Evolutionary conservation across 2,888 invertebrate genomes (phyloP).

Genomic region (Drosophila meridionalis): DNA sequence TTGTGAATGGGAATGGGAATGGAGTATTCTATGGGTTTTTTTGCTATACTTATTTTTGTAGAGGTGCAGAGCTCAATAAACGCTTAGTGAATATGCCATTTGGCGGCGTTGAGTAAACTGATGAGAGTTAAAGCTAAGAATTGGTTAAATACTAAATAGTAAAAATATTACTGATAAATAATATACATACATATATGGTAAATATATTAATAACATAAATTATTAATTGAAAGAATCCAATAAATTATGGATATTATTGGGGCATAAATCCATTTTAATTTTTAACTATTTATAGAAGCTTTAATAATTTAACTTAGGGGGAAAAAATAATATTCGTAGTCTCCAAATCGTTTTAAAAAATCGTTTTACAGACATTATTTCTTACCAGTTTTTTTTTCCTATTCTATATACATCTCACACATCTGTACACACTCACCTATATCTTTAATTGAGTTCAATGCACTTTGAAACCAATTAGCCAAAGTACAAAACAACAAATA

Average conservation of each 20-base stretch:
- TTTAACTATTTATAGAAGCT: background rate
- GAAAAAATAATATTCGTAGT: background rate
- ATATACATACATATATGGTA: background rate
- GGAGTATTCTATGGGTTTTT: background rate
- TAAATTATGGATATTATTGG: no score
- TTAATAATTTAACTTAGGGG: background rate
- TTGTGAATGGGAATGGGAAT: constrained; percentile 14
- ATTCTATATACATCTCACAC: background rate
- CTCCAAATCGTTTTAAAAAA: background rate
- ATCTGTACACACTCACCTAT: background rate
- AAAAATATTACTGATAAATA: background rate
- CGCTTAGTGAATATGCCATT: constrained; percentile 31
- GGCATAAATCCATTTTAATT: no score
- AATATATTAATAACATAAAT: no score
- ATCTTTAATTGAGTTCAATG: constrained; percentile 34
- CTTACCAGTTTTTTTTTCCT: background rate
- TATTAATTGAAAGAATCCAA: no score
- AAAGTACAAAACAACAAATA: constrained; percentile 3
- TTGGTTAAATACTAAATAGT: background rate
- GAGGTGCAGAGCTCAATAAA: constrained; percentile 35
- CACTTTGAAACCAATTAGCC: constrained; percentile 57
- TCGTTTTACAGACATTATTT: background rate
- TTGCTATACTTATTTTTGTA: background rate
- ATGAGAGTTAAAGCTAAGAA: background rate
- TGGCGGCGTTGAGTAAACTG: constrained; percentile 8